These are phyloP conservation scores for Halcyon senegalensis DNA, from an alignment of 2,113 vertebrate genomes.

Conservation along the genomic window DNA sequence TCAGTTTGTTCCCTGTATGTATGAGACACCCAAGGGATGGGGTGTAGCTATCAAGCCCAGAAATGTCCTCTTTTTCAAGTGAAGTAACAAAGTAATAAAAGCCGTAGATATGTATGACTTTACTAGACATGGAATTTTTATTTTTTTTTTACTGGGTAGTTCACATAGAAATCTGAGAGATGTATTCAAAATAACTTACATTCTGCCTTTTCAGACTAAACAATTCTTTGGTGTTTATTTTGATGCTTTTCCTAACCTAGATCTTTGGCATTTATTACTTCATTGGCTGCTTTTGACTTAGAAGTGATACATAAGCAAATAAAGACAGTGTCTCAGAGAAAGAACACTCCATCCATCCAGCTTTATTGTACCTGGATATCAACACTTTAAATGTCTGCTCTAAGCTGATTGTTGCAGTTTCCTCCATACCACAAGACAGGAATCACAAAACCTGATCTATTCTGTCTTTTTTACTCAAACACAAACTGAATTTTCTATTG, in stretches of 20 bases:
- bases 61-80: not conserved
- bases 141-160: accelerated
- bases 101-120: not conserved
- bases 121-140: not conserved
- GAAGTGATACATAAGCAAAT: not conserved
- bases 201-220: not conserved
- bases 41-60: not conserved
- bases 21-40: not conserved
- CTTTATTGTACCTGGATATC: not conserved
- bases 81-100: not conserved
- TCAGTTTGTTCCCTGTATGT: not conserved
- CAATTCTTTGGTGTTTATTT: not conserved
- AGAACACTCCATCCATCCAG: not conserved
- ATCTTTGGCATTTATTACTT: not conserved
- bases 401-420: not conserved
- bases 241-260: not conserved
- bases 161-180: not conserved
- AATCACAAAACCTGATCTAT: not conserved
- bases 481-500: not conserved
- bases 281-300: not conserved
- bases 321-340: not conserved
- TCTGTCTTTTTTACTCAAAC: not conserved
- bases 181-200: not conserved
- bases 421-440: not conserved
- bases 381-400: not conserved